Conservation (phyloP, 2,113 vertebrate genomes). For the Mesoclemmys tuberculata region DNA sequence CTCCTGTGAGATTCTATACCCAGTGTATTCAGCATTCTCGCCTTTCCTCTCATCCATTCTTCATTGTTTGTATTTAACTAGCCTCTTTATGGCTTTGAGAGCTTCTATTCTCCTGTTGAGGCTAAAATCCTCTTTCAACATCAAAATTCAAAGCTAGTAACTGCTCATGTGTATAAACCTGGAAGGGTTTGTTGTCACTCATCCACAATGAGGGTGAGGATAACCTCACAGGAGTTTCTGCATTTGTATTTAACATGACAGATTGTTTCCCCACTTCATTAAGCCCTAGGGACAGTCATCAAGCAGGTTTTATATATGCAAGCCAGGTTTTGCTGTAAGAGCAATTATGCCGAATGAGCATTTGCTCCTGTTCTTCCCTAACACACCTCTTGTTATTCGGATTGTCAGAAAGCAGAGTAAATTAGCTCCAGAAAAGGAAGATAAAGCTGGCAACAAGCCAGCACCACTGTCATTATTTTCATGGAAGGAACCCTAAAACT, state of each 20-base stretch:
- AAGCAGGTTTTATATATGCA: background rate
- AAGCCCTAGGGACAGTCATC: slow-evolving; percentile 5
- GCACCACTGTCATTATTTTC: slow-evolving; percentile 53
- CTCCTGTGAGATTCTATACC: background rate
- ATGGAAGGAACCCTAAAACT: slow-evolving; percentile 58
- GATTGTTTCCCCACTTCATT: background rate
- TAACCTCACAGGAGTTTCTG: background rate
- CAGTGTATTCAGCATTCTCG: background rate
- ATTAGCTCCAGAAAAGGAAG: slow-evolving; percentile 47
- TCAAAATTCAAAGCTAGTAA: background rate
- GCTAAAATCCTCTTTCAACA: background rate
- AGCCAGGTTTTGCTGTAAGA: background rate
- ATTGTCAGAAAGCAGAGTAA: slow-evolving; percentile 65
- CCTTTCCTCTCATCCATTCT: background rate
- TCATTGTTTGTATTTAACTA: background rate
- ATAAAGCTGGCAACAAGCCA: slow-evolving; percentile 41
- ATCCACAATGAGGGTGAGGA: background rate
- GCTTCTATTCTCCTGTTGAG: background rate
- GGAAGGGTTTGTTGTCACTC: background rate
- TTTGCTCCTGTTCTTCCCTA: slow-evolving; percentile 26
- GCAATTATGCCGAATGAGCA: background rate
- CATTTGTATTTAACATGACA: slow-evolving; percentile 9
- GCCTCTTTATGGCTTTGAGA: background rate
- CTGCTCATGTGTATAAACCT: background rate
- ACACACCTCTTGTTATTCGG: slow-evolving; percentile 36